Percentiles rank a stretch among this genome's conserved stretches.
Conservation (phyloP, 2,113 vertebrate genomes). For the Pyrgilauda ruficollis region DNA sequence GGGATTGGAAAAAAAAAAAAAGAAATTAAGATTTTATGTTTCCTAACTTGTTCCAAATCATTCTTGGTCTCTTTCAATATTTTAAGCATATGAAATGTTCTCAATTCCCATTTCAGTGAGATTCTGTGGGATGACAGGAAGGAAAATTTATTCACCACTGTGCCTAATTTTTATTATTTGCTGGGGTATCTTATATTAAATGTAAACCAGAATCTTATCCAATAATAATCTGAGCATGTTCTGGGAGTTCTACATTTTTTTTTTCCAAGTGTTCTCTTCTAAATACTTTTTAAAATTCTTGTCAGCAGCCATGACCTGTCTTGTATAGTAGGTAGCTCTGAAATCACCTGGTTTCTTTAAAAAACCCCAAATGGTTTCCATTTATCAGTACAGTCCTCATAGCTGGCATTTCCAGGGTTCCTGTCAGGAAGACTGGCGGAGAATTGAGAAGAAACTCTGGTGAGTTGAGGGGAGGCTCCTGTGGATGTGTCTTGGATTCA, state of each 20-base stretch:
- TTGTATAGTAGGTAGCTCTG: background rate
- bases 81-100: background rate
- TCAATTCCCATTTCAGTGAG: background rate
- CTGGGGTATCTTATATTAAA: background rate
- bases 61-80: background rate
- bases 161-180: background rate
- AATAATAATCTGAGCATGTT: background rate
- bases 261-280: background rate
- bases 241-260: background rate
- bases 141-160: background rate
- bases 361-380: background rate
- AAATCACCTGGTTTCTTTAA: background rate
- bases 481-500: background rate
- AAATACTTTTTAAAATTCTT: background rate
- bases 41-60: background rate
- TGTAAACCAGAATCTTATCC: background rate
- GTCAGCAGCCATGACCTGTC: background rate
- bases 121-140: background rate
- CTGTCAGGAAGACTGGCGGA: background rate
- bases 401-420: background rate
- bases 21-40: background rate
- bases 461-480: background rate
- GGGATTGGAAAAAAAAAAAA: background rate
- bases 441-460: fast-evolving
- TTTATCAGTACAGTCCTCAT: background rate